These are phyloP conservation scores for Andrena fulva DNA, from an alignment of 2,888 invertebrate genomes.

Conservation along the genomic window DNA sequence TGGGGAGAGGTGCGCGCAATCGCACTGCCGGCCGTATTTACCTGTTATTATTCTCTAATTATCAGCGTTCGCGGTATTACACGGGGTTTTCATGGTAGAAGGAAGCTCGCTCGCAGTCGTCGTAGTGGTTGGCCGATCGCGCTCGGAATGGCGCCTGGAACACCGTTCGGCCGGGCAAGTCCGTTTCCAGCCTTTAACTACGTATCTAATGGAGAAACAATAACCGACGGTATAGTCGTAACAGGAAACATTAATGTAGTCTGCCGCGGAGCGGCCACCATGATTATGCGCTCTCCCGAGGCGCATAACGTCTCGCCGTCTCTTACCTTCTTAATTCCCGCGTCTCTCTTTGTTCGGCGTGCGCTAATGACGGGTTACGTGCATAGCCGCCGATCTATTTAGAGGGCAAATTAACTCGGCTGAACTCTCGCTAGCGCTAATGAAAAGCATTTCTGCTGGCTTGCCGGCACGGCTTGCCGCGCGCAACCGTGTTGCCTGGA, in stretches of 20 bases:
- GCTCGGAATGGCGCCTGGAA: background rate
- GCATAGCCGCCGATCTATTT: constrained; percentile 67
- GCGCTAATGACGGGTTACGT: constrained; percentile 66
- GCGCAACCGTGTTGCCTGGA: constrained; percentile 21
- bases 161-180: background rate
- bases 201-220: constrained; percentile 78
- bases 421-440: constrained; percentile 67
- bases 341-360: constrained; percentile 64
- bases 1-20: background rate
- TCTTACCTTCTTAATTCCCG: constrained; percentile 49
- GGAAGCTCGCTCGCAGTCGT: background rate
- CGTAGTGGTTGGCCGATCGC: background rate
- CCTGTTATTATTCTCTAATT: constrained; percentile 47
- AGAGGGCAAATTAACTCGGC: constrained; percentile 69
- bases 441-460: constrained; percentile 66
- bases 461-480: constrained; percentile 35
- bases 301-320: constrained; percentile 33
- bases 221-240: constrained; percentile 62
- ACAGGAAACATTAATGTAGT: constrained; percentile 64
- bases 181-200: constrained; percentile 53
- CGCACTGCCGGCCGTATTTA: constrained; percentile 18
- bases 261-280: constrained; percentile 23
- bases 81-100: constrained; percentile 11
- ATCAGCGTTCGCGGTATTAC: constrained; percentile 30
- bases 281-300: constrained; percentile 41